Percentiles rank a stretch among this genome's conserved stretches.
Evolutionary conservation across 2,888 invertebrate genomes (phyloP).

Genomic region (Anodontia alba): DNA sequence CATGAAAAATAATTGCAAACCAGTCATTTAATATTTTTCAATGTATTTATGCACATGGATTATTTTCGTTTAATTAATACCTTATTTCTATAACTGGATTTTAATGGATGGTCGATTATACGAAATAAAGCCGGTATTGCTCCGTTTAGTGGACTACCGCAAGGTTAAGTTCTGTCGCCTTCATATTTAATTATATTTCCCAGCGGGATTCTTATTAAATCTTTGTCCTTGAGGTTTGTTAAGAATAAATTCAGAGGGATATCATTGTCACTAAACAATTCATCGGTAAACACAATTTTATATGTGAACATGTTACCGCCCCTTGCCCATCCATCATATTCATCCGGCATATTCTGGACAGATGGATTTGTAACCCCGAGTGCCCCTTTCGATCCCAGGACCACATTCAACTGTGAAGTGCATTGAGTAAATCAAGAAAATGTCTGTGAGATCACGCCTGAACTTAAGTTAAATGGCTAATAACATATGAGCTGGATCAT

Average conservation of each 20-base stretch:
- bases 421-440: neutral
- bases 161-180: conserved; percentile 15
- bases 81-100: conserved; percentile 1
- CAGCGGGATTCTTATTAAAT: conserved; percentile 6
- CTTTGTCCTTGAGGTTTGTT: neutral
- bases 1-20: neutral
- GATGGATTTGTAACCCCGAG: conserved; percentile 7
- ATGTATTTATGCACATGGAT: conserved; percentile 5
- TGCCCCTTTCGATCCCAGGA: neutral
- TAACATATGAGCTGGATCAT: no score
- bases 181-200: conserved; percentile 7
- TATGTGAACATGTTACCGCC: conserved; percentile 4
- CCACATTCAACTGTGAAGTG: neutral
- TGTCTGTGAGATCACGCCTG: neutral
- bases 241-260: neutral
- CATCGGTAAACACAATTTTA: conserved; percentile 15
- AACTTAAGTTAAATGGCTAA: neutral
- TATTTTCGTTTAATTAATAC: conserved; percentile 20
- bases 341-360: conserved; percentile 9
- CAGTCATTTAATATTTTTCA: neutral
- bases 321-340: conserved; percentile 6
- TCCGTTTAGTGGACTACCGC: conserved; percentile 20
- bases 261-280: conserved; percentile 3
- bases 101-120: conserved; percentile 16
- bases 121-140: conserved; percentile 1